These are phyloP conservation scores for Callaeas wilsoni DNA, from an alignment of 2,113 vertebrate genomes.

Conservation along the genomic window DNA sequence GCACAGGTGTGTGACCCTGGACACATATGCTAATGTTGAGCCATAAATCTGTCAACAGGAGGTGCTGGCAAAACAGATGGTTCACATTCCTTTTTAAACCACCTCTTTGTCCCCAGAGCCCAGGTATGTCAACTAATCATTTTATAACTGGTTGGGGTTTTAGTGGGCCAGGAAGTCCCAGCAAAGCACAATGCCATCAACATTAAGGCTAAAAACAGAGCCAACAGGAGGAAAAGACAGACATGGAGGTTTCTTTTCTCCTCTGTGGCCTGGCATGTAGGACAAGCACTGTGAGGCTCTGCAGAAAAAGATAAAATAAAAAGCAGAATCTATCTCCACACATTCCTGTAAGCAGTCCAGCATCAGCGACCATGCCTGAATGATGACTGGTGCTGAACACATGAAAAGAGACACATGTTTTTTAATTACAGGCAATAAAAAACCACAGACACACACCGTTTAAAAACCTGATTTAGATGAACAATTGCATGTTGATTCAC, in stretches of 20 bases:
- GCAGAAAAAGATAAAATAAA: background rate
- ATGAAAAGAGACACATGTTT: background rate
- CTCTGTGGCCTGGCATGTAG: background rate
- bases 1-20: slow-evolving; percentile 59
- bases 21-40: slow-evolving; percentile 38
- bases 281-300: background rate
- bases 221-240: background rate
- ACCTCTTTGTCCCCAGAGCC: slow-evolving; percentile 37
- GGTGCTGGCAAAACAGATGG: slow-evolving; percentile 66
- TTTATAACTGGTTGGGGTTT: slow-evolving; percentile 1
- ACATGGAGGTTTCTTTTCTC: background rate
- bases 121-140: slow-evolving; percentile 57
- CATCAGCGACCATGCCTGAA: background rate
- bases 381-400: background rate
- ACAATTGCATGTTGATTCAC: background rate
- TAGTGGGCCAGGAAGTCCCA: slow-evolving; percentile 38
- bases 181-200: background rate
- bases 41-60: slow-evolving; percentile 67
- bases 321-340: background rate
- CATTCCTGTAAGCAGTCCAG: background rate
- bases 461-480: slow-evolving; percentile 12
- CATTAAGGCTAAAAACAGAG: background rate
- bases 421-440: slow-evolving; percentile 43
- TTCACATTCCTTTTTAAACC: slow-evolving; percentile 51
- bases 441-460: background rate